These are phyloP conservation scores for Ceratina australensis DNA, from an alignment of 1,140 invertebrate species.

Conservation along the genomic window DNA sequence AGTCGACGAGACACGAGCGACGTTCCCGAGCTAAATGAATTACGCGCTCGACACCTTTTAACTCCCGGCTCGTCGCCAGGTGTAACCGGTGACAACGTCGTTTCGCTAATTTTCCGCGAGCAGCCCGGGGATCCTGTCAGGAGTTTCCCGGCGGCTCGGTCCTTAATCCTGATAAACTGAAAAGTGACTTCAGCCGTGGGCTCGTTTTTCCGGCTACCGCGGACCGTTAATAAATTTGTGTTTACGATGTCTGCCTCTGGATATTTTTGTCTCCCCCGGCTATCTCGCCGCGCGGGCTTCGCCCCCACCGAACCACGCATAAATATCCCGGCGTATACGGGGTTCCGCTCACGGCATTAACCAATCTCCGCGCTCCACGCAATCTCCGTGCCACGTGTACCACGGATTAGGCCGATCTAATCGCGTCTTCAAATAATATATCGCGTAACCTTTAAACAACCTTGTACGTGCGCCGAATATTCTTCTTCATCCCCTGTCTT, in stretches of 20 bases:
- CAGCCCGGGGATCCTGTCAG: not conserved
- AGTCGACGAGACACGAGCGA: no score
- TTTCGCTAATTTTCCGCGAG: slow-evolving; percentile 47
- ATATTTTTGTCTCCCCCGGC: slow-evolving; percentile 54
- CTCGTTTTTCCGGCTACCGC: slow-evolving; percentile 34
- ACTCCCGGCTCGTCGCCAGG: not conserved
- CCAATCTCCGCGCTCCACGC: slow-evolving; percentile 35
- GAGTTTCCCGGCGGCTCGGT: slow-evolving; percentile 6
- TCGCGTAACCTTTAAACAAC: not conserved
- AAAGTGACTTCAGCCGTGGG: slow-evolving; percentile 26
- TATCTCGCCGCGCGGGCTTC: not conserved
- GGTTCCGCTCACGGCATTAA: slow-evolving; percentile 3
- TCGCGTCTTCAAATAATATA: slow-evolving; percentile 5
- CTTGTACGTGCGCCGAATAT: not conserved
- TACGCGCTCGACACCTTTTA: slow-evolving; percentile 20
- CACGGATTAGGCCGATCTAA: slow-evolving; percentile 24
- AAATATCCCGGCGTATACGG: slow-evolving; percentile 40
- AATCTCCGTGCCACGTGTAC: slow-evolving; percentile 38
- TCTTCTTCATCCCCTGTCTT: no score
- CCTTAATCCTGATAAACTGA: slow-evolving; percentile 64
- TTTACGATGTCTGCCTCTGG: slow-evolving; percentile 57
- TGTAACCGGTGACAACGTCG: not conserved
- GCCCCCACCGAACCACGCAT: slow-evolving; percentile 29
- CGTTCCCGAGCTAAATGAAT: slow-evolving; percentile 15
- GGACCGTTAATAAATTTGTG: slow-evolving; percentile 67